A percentile compares a stretch with the other conserved stretches of the same genome.
Conservation (phyloP, 2,888 invertebrate species). For the Xylocampa areola region DNA sequence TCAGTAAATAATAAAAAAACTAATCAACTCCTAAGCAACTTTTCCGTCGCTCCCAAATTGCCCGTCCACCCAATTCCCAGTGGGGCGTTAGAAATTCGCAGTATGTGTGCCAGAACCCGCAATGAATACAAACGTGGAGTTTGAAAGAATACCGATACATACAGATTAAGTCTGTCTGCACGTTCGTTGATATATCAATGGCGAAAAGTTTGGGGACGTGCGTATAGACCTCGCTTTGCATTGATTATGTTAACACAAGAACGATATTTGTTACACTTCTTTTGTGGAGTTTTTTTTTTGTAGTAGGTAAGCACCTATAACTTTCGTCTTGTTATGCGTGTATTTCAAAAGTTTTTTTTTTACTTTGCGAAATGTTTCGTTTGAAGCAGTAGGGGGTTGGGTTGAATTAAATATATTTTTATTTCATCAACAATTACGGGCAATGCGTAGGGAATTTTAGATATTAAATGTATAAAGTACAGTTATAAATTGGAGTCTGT, state of each 20-base stretch:
- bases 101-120: slow-evolving; percentile 54
- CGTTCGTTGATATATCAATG: slow-evolving; percentile 53
- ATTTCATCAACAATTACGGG: too few species aligned
- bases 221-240: slow-evolving; percentile 16
- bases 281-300: slow-evolving; percentile 14
- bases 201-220: slow-evolving; percentile 41
- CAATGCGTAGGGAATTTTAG: too few species aligned
- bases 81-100: slow-evolving; percentile 57
- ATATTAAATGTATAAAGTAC: too few species aligned
- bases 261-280: slow-evolving; percentile 36
- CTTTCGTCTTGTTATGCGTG: slow-evolving; percentile 4
- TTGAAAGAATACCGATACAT: slow-evolving; percentile 60
- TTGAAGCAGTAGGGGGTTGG: too few species aligned
- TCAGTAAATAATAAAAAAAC: background rate
- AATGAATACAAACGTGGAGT: slow-evolving; percentile 60
- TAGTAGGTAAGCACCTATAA: too few species aligned
- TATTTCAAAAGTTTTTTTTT: too few species aligned
- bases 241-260: slow-evolving; percentile 34
- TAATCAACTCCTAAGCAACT: background rate
- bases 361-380: too few species aligned
- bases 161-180: slow-evolving; percentile 60
- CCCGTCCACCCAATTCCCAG: slow-evolving; percentile 22
- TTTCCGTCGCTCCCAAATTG: background rate
- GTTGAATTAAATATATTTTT: too few species aligned
- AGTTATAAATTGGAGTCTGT: too few species aligned